These are phyloP conservation scores for Falco punctatus DNA, from an alignment of 2,113 vertebrate species.

Conservation along the genomic window DNA sequence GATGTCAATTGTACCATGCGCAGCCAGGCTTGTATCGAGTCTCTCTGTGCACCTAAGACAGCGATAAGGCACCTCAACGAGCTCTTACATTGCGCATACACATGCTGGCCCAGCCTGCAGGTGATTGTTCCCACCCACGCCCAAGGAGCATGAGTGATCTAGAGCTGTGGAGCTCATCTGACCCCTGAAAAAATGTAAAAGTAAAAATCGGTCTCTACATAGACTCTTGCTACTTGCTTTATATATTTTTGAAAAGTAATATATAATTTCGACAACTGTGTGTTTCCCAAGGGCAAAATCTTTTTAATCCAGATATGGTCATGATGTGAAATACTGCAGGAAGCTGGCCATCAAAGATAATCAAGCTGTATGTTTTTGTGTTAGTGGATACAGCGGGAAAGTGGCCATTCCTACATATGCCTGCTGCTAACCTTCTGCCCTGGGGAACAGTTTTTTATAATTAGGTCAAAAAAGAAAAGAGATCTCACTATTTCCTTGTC, in stretches of 20 bases:
- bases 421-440: background rate
- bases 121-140: too few species aligned
- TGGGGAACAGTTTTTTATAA: background rate
- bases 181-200: background rate
- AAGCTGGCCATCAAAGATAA: background rate
- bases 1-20: fast-evolving
- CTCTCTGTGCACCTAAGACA: background rate
- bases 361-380: background rate
- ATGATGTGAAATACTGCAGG: background rate
- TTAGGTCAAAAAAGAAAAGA: background rate
- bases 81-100: background rate
- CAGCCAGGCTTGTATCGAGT: background rate
- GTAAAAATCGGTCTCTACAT: background rate
- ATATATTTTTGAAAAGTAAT: background rate
- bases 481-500: background rate
- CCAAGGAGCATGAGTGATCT: background rate
- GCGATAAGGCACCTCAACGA: fast-evolving
- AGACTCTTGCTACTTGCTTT: background rate
- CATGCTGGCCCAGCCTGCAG: fast-evolving
- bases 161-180: background rate
- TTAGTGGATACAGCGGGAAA: background rate
- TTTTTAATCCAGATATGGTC: background rate
- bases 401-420: background rate
- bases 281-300: background rate
- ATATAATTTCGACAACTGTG: fast-evolving